These are phyloP conservation scores for Ciconia maguari DNA, from an alignment of 2,113 vertebrate species.

Conservation along the genomic window DNA sequence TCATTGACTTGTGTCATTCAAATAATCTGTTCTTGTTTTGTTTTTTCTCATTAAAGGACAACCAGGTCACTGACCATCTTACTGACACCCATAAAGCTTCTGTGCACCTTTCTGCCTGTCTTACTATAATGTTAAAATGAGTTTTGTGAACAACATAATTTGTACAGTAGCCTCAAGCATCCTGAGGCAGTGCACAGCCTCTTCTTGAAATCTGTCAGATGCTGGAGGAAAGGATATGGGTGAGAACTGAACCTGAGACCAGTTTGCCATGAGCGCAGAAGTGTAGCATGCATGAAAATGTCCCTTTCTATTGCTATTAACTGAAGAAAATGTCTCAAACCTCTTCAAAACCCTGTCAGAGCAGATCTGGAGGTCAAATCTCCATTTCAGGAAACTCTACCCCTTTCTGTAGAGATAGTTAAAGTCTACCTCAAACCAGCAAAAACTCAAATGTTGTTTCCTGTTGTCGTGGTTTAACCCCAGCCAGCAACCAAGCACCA, in stretches of 20 bases:
- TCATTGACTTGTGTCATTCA: background rate
- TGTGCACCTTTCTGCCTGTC: background rate
- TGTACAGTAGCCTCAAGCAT: background rate
- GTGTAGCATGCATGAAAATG: background rate
- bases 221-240: background rate
- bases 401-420: background rate
- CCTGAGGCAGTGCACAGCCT: background rate
- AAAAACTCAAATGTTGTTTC: background rate
- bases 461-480: too few species aligned
- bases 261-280: conserved; percentile 28
- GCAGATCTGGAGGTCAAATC: conserved; percentile 37
- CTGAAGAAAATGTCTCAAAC: conserved; percentile 14
- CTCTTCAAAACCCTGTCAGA: background rate
- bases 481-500: too few species aligned
- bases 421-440: background rate
- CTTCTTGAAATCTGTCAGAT: background rate
- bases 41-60: background rate
- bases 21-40: background rate
- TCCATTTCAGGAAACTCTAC: conserved; percentile 2
- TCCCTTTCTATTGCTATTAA: background rate
- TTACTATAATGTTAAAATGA: background rate
- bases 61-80: background rate
- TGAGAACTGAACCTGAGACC: background rate
- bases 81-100: background rate
- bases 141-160: background rate